Evolutionary conservation across 2,797 vertebrate genomes (phyloP), one percentile per base, ranked within the genome.

Genomic region (Chaenodraco wilsoni): DNA sequence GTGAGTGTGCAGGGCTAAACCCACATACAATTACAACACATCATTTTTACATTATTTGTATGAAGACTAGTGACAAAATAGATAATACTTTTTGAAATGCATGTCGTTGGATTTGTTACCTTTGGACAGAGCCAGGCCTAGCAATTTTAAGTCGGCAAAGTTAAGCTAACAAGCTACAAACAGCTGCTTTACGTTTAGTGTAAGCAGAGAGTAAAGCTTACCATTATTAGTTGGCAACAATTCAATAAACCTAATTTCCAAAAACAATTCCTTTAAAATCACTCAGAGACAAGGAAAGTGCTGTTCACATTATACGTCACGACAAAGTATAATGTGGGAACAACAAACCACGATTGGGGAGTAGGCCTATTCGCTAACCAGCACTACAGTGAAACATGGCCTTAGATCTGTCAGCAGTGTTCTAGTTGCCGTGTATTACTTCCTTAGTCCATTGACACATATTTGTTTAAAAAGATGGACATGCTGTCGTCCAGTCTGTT

Each of bases 371-470:
- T 43, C 23, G 10, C 14, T 27, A 16, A 57, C 13, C 12, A 51
- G 59, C 41, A 72, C 63, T 55, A 21, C 2, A 31, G 40, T 23
- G 31, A 69, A 40, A 76, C 21, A 58, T 66, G 45, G 17, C 23
- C 52, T 60, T 23, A 79, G 71, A 80, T 78, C 21, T 75, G 61
- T 80, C 77, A 79, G 69, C 79, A 74, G 78, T 43, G 60, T 63
- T 63, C 10, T 33, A 14, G 62, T 46, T 74, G 48, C 51, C 33
- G 46, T 70, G 8, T 6, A 17, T 55, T 9, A 50, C 69, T 13
- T 50, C 44, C n/a, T 64, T 12, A 21, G 9, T 54, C 43, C 3
- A 33, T 4, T 33, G 4, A 17, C 15, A 45, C 41, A 43, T 31
- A 56, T 27, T 27, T 21, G 33, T 6, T 37, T 37, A 9, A 37